Conservation (phyloP, 2,888 invertebrate genomes). For the Palloptera scutellata region DNA sequence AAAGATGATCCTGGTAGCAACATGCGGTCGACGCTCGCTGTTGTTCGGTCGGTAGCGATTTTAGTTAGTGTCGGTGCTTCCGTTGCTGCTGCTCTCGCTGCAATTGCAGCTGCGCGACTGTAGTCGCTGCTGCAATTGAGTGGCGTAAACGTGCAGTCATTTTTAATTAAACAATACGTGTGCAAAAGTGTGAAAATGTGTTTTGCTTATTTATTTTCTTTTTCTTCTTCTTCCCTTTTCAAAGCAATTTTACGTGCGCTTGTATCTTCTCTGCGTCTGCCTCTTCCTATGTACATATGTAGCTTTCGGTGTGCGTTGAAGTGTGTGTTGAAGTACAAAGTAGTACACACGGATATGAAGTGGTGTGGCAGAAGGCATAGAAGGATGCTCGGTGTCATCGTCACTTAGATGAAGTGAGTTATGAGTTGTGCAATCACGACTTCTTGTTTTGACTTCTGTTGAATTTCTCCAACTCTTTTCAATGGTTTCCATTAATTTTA, state of each 20-base stretch:
- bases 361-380: slow-evolving; percentile 23
- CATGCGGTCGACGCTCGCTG: slow-evolving; percentile 12
- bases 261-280: background rate
- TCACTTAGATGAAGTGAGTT: slow-evolving; percentile 52
- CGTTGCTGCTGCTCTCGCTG: slow-evolving; percentile 34
- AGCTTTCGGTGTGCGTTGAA: slow-evolving; percentile 1
- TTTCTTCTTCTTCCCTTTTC: slow-evolving; percentile 1
- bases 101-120: slow-evolving; percentile 1
- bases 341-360: background rate
- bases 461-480: slow-evolving; percentile 5
- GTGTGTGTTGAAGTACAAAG: background rate
- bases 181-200: slow-evolving; percentile 39
- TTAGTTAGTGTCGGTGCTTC: background rate
- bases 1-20: slow-evolving; percentile 17
- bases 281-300: slow-evolving; percentile 5
- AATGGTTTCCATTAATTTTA: too few relatives aligned
- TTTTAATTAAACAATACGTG: slow-evolving; percentile 61
- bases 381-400: slow-evolving; percentile 31
- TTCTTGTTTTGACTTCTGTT: slow-evolving; percentile 56
- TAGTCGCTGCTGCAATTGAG: slow-evolving; percentile 17
- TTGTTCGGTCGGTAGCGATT: slow-evolving; percentile 20
- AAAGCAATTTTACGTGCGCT: slow-evolving; percentile 26
- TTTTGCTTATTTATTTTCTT: slow-evolving; percentile 24
- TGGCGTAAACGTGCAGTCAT: slow-evolving; percentile 51
- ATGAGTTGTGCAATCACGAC: slow-evolving; percentile 63